phyloP scores from a whole-genome alignment of 2,888 invertebrate genomes.

The Chrysolina americana region DNA sequence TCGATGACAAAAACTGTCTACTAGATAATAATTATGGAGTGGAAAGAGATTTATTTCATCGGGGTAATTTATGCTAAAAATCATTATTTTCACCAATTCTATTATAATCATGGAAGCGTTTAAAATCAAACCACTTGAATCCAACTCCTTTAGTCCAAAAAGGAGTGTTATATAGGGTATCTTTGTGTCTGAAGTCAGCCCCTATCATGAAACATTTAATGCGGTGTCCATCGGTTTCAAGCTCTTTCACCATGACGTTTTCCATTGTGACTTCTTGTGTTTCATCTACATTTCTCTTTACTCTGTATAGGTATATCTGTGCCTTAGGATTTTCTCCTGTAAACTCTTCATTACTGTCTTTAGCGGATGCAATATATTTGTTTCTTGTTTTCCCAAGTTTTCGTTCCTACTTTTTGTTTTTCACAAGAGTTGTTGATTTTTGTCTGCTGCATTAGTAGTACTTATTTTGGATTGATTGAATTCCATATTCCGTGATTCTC shows the following conservation, averaged over 20 bases:
- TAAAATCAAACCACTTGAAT: neutral
- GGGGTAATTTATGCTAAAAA: neutral
- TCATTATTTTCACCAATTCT: neutral
- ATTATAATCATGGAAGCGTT: neutral
- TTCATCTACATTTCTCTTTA: neutral
- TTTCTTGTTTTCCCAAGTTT: constrained; percentile 15
- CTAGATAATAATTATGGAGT: too few species aligned
- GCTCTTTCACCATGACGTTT: neutral
- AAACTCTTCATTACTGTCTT: constrained; percentile 1
- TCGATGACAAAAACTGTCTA: too few species aligned
- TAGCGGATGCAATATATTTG: constrained; percentile 3
- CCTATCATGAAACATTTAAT: neutral
- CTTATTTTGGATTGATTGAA: neutral
- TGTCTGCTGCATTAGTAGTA: constrained; percentile 2
- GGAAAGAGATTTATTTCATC: too few species aligned
- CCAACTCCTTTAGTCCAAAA: neutral
- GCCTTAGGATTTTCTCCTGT: neutral
- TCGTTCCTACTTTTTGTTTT: constrained; percentile 23
- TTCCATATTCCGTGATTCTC: neutral
- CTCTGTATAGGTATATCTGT: neutral
- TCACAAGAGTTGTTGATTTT: constrained; percentile 15
- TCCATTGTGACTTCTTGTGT: neutral
- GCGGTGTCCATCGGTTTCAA: neutral
- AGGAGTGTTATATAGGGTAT: neutral
- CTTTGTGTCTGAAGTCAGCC: too few species aligned